phyloP scores from a whole-genome alignment of 2,888 invertebrate genomes.

The Agonopterix subpropinquella region DNA sequence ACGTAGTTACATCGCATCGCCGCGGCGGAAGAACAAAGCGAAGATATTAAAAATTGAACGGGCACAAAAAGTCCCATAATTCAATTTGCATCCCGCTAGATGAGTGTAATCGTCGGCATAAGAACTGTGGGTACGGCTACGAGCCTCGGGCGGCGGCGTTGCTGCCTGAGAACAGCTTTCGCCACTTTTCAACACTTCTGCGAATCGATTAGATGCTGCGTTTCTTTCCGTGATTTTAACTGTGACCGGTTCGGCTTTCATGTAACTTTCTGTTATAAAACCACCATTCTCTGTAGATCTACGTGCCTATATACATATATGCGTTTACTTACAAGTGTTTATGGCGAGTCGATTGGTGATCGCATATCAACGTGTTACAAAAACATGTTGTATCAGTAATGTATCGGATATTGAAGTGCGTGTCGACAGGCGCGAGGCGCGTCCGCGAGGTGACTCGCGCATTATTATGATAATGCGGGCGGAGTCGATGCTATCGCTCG shows the following conservation, averaged over 20 bases:
- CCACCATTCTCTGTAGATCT: not conserved
- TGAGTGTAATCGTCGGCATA: conserved; percentile 53
- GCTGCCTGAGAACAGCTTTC: conserved; percentile 64
- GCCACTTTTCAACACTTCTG: conserved; percentile 70
- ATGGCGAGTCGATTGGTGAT: conserved; percentile 4
- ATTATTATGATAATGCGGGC: conserved; percentile 72
- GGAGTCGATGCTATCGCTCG: conserved; percentile 57
- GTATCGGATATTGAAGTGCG: conserved; percentile 29
- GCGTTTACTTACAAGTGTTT: not conserved
- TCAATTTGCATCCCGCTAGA: conserved; percentile 75
- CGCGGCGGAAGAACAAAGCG: conserved; percentile 65
- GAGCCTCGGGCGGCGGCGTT: conserved; percentile 44
- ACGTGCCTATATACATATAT: not conserved
- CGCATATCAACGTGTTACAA: conserved; percentile 8
- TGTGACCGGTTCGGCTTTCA: conserved; percentile 24
- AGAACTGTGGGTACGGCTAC: conserved; percentile 55
- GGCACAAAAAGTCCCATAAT: conserved; percentile 72
- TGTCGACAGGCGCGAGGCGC: conserved; percentile 42
- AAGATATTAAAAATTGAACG: conserved; percentile 61
- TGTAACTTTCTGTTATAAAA: conserved; percentile 3
- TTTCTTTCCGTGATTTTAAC: conserved; percentile 48
- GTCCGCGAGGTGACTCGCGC: conserved; percentile 62
- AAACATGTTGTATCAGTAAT: conserved; percentile 20
- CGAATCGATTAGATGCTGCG: conserved; percentile 61
- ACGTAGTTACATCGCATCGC: conserved; percentile 46